Evolutionary conservation across 2,888 invertebrate species (phyloP).

Genomic region (Bedellia somnulentella): DNA sequence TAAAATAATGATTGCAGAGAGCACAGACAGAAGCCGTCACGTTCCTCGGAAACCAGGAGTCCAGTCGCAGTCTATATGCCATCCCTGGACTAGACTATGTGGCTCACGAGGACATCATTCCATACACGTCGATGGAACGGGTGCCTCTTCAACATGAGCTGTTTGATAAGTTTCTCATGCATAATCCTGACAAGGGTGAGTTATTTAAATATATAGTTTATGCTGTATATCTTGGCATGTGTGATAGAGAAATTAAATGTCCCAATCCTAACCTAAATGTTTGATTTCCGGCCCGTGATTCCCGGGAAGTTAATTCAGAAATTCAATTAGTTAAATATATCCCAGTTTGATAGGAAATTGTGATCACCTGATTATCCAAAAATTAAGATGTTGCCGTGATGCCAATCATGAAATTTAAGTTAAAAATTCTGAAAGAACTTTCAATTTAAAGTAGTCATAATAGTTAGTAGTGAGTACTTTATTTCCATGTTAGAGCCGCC

Average conservation of each 20-base stretch:
- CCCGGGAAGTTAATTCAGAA: too few relatives aligned
- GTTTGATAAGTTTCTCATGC: conserved; percentile 91
- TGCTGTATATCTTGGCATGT: background rate
- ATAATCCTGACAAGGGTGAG: conserved; percentile 74
- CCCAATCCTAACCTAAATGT: background rate
- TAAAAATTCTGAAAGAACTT: too few relatives aligned
- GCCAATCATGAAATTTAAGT: too few relatives aligned
- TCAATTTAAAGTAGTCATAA: too few relatives aligned
- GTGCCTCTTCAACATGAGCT: conserved; percentile 93
- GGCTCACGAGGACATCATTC: conserved; percentile 95
- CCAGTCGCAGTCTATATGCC: conserved; percentile 91
- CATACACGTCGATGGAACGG: conserved; percentile 86
- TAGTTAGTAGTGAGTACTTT: too few relatives aligned
- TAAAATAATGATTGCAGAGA: conserved; percentile 68
- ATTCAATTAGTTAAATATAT: too few relatives aligned
- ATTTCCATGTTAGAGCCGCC: conserved; percentile 72
- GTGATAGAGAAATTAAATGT: background rate
- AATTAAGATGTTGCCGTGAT: too few relatives aligned
- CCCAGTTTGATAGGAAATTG: too few relatives aligned
- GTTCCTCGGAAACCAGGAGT: conserved; percentile 94
- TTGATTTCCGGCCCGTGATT: too few relatives aligned
- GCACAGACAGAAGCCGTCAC: conserved; percentile 99
- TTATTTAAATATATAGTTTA: too few relatives aligned
- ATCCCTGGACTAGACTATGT: conserved; percentile 98
- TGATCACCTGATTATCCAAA: too few relatives aligned